Percentiles rank a stretch among this genome's conserved stretches.
phyloP scores from a whole-genome alignment of 2,888 invertebrate species.

The Drosophila melanosoma region DNA sequence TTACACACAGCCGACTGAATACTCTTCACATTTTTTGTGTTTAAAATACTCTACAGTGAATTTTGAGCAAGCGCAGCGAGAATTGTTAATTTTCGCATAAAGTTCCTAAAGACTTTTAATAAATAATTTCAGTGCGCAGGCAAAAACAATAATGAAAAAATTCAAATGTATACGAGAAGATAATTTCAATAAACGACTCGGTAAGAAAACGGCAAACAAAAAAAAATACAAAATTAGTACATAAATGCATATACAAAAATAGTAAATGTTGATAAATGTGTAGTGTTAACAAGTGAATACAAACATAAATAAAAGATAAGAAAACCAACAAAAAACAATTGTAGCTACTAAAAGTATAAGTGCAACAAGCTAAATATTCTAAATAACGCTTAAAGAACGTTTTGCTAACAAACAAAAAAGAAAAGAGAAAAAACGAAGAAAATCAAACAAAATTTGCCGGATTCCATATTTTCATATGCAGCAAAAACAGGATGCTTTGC shows the following conservation, averaged over 20 bases:
- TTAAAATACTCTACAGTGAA: slow-evolving; percentile 23
- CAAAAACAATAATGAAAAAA: slow-evolving; percentile 14
- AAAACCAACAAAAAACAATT: slow-evolving; percentile 26
- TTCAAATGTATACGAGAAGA: slow-evolving; percentile 66
- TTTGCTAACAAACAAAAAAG: slow-evolving; percentile 33
- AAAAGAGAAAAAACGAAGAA: background rate
- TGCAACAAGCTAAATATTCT: slow-evolving; percentile 54
- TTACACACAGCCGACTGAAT: slow-evolving; percentile 31
- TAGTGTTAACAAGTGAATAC: slow-evolving; percentile 69
- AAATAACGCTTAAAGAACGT: slow-evolving; percentile 55
- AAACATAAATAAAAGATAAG: slow-evolving; percentile 12
- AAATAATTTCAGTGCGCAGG: slow-evolving; percentile 45
- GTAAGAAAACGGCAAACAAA: slow-evolving; percentile 34
- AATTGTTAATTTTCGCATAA: slow-evolving; percentile 42
- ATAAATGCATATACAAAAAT: slow-evolving; percentile 50
- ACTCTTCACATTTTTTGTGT: slow-evolving; percentile 6
- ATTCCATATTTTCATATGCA: slow-evolving; percentile 61
- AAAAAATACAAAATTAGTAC: slow-evolving; percentile 33
- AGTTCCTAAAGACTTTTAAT: slow-evolving; percentile 64
- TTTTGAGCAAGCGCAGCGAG: slow-evolving; percentile 29
- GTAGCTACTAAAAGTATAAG: slow-evolving; percentile 54
- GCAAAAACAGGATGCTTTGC: slow-evolving; percentile 52
- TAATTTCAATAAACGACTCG: slow-evolving; percentile 33
- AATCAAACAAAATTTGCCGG: slow-evolving; percentile 26
- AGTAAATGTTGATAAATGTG: slow-evolving; percentile 80